Percentiles rank a stretch among this genome's conserved stretches.
Evolutionary conservation across 1,140 invertebrate species (phyloP).

Genomic region (Procambarus clarkii): DNA sequence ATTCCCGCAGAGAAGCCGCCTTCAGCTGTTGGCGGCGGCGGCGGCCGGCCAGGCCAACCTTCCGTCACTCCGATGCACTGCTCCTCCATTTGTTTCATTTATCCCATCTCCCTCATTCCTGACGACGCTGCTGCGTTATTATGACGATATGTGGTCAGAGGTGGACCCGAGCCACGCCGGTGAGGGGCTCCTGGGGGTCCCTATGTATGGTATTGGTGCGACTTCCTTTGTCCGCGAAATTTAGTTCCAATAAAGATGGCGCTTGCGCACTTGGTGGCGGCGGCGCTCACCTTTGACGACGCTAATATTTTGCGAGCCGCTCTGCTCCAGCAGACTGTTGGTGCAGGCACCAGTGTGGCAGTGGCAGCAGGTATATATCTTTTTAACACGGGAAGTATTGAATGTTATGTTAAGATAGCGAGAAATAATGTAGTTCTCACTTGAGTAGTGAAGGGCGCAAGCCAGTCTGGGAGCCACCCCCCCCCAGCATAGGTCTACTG

Average conservation of each 20-base stretch:
- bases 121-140: background rate
- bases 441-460: too few relatives aligned
- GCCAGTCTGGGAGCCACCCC: too few relatives aligned
- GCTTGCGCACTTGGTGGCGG: background rate
- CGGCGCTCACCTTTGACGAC: slow-evolving; percentile 1
- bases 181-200: background rate
- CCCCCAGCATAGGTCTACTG: too few relatives aligned
- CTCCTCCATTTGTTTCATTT: slow-evolving; percentile 33
- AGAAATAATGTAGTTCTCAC: too few relatives aligned
- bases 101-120: slow-evolving; percentile 1
- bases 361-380: too few relatives aligned
- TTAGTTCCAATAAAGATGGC: slow-evolving; percentile 51
- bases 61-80: slow-evolving; percentile 1
- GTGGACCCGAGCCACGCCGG: background rate
- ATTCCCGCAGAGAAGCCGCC: slow-evolving; percentile 35
- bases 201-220: background rate
- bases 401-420: too few relatives aligned
- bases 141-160: slow-evolving; percentile 9
- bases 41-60: background rate
- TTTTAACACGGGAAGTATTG: too few relatives aligned
- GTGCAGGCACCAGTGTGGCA: too few relatives aligned
- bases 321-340: too few relatives aligned
- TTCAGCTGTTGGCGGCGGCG: slow-evolving; percentile 39
- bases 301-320: background rate
- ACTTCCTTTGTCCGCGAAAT: slow-evolving; percentile 59